Evolutionary conservation across 2,888 invertebrate species (phyloP), one percentile per base, ranked within the genome.

Genomic region (Lissonota sp.): DNA sequence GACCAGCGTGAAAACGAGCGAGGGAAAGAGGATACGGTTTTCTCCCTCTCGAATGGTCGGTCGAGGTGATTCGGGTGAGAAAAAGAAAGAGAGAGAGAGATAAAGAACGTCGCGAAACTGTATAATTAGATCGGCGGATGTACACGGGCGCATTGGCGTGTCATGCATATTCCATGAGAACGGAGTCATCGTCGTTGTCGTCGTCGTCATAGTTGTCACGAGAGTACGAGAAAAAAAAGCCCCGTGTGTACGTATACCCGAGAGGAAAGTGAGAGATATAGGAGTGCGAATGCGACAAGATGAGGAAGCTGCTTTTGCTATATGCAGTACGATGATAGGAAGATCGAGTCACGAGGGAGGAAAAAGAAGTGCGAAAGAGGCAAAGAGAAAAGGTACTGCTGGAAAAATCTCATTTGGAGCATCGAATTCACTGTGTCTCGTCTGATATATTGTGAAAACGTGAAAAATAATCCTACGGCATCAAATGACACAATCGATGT

Each of bases 131-230:
- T 91, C 89, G 88, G 88, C 87, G 90, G 88, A 88, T 75, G 79
- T 81, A 77, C 81, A 73, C 88, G 86, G 87, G 84, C 82, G 86
- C 87, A 91, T 90, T 90, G 90, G 88, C 90, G 90, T 90, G 88
- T 90, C 91, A 91, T 91, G 89, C 90, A 91, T 91, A 91, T 91
- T 91, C 89, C 81, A 91, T 91, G 88, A 90, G 87, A 84, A 78
- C 84, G 80, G 77, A 78, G 74, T 77, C 82, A 70, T 77, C 62
- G 71, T 66, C 63, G 64, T 81, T 69, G 66, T 74, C 70, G 37
- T 14, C 14, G 49, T 39, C 55, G 78, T 64, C 74, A 79, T 80
- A 76, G 78, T 79, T 10, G 76, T 69, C 66, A 74, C 70, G 69
- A 53, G 67, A 49, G 74, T 44, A 71, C 57, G 60, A 75, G 66